Base-by-base conservation (phyloP, 2,113 vertebrate species). In the Nerophis ophidion region DNA sequence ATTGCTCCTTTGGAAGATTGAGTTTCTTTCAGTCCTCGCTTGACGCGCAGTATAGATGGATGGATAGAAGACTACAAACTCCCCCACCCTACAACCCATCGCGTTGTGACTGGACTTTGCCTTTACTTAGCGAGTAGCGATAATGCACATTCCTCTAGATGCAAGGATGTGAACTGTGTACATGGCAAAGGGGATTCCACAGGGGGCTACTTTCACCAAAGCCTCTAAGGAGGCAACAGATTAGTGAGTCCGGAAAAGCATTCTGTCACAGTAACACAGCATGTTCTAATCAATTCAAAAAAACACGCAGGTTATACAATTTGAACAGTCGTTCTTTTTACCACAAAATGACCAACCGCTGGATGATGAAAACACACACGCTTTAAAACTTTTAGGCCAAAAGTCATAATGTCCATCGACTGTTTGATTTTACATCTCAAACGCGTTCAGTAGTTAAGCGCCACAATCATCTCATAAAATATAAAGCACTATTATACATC, bases 241-340 rank as follows among this genome's bases (percentile, higher is more conserved):
- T 84, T 80, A 78, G 65, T 57, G 38, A 50, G 68, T 79, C 65
- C 69, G 46, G 19, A 58, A 83, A 81, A 84, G 65, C 70, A 5
- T 69, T 61, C 63, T 68, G 73, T 77, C 65, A 69, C 73, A 71
- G 69, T 65, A 74, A 51, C 71, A 55, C 51, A 66, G 74, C 66
- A 46, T 26, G 60, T 40, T 38, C 50, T 67, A 80, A 88, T 85
- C 81, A 73, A 74, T 80, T 77, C 60, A 71, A 63, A 74, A 54
- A 65, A 46, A 60, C 35, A 38, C 48, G 1, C 19, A 64, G 52
- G 65, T 64, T 46, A 45, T 52, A 62, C 68, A 42, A 63, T 56
- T 57, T 46, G 38, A 49, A 49, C n/a, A 49, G 7, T 11, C 40
- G 12, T 4, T 44, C 1, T 44, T 44, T 7, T 4, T 1, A 81